These are phyloP conservation scores for Brachionichthys hirsutus DNA, from an alignment of 2,113 vertebrate species.

Conservation along the genomic window DNA sequence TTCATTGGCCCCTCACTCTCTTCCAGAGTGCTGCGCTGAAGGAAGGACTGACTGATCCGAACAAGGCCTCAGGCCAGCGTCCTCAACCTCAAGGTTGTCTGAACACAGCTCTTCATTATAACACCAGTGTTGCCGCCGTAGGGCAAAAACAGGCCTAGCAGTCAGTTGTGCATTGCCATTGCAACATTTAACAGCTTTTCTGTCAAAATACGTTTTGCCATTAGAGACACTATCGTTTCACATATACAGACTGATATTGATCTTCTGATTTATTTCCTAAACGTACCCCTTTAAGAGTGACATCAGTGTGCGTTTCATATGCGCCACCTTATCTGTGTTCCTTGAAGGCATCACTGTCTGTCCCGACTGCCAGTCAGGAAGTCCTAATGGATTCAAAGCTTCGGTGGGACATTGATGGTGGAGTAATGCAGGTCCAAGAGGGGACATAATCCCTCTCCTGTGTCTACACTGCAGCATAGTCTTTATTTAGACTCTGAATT, in stretches of 20 bases:
- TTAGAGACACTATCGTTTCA: background rate
- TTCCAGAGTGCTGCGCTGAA: constrained; percentile 85
- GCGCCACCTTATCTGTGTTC: background rate
- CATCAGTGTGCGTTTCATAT: constrained; percentile 3
- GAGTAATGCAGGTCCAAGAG: no score
- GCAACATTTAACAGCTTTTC: background rate
- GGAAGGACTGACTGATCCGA: constrained; percentile 83
- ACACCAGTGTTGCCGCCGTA: constrained; percentile 83
- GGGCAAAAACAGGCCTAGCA: constrained; percentile 87
- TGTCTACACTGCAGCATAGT: constrained; percentile 67
- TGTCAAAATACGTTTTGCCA: constrained; percentile 21
- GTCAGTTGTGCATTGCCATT: background rate
- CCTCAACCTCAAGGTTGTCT: constrained; percentile 97
- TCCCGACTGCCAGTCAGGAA: constrained; percentile 16
- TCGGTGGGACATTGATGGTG: no score
- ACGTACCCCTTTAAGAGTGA: background rate
- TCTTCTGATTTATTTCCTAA: constrained; percentile 2
- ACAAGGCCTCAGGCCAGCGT: constrained; percentile 88
- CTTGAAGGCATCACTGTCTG: constrained; percentile 6
- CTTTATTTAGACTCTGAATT: constrained; percentile 78
- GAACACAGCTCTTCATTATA: constrained; percentile 88
- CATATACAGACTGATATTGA: background rate
- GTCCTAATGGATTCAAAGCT: background rate
- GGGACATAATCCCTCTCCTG: no score
- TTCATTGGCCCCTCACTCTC: background rate